Percentiles rank a stretch among this genome's conserved stretches.
phyloP scores from a whole-genome alignment of 2,113 vertebrate species.

The Cromileptes altivelis region DNA sequence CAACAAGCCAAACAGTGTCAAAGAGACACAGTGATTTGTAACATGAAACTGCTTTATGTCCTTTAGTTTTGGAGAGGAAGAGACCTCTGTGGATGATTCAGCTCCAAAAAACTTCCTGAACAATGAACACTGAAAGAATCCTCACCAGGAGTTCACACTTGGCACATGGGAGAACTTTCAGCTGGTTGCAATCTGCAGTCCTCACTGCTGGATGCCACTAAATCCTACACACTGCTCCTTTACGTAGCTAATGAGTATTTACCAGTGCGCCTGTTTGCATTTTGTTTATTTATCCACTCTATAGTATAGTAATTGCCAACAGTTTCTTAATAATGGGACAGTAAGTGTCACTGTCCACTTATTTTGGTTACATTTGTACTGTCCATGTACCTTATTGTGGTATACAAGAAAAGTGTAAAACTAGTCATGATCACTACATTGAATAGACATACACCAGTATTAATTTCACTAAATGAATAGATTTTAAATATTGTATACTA shows the following conservation, averaged over 20 bases:
- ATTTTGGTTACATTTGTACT: neutral
- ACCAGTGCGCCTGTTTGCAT: neutral
- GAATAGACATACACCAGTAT: neutral
- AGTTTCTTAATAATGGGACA: neutral
- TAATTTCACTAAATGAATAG: neutral
- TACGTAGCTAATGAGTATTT: neutral
- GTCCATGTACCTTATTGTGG: neutral
- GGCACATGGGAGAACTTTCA: no score
- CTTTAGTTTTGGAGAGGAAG: no score
- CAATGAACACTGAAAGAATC: no score
- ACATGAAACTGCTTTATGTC: no score
- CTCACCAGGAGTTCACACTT: no score
- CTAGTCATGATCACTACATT: neutral
- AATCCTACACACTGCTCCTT: no score
- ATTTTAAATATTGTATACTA: slow-evolving; percentile 3
- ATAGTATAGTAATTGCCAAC: neutral
- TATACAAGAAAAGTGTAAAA: neutral
- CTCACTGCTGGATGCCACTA: no score
- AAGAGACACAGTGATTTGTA: no score
- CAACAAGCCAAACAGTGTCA: no score
- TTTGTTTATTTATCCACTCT: neutral
- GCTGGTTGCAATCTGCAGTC: no score
- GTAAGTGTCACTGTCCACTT: neutral
- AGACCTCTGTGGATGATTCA: no score
- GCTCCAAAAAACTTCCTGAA: no score